phyloP scores from a whole-genome alignment of 2,888 invertebrate species.

The Rotaria macrura region DNA sequence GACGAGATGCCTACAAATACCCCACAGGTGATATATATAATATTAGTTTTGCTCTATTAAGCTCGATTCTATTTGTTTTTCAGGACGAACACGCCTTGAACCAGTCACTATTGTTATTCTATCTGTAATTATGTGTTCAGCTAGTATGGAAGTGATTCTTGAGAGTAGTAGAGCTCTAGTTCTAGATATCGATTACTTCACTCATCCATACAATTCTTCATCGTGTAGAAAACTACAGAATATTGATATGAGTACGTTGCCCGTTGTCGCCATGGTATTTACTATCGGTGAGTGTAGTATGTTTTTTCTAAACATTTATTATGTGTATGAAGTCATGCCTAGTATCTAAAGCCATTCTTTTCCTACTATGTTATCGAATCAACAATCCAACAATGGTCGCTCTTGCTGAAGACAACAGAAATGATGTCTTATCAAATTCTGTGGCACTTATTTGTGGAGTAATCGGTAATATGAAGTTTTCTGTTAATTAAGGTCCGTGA shows the following conservation, averaged over 20 bases:
- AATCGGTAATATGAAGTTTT: slow-evolving; percentile 38
- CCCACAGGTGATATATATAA: slow-evolving; percentile 47
- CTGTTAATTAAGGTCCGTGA: no score
- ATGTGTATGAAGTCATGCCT: slow-evolving; percentile 9
- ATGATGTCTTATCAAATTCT: slow-evolving; percentile 52
- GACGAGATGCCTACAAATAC: slow-evolving; percentile 49
- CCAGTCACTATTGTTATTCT: slow-evolving; percentile 51
- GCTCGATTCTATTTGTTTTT: neutral
- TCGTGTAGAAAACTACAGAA: slow-evolving; percentile 39
- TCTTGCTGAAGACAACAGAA: slow-evolving; percentile 52
- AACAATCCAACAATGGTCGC: slow-evolving; percentile 45
- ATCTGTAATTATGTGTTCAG: slow-evolving; percentile 51
- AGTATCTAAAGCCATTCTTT: slow-evolving; percentile 45
- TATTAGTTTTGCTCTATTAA: neutral
- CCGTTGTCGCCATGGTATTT: slow-evolving; percentile 40
- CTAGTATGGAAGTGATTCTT: slow-evolving; percentile 49
- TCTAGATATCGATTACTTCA: neutral
- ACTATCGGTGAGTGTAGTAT: slow-evolving; percentile 36
- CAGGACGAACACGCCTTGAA: slow-evolving; percentile 50
- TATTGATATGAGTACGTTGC: slow-evolving; percentile 36
- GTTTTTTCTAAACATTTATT: neutral
- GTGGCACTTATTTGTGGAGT: slow-evolving; percentile 51
- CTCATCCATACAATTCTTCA: neutral
- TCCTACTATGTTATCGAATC: slow-evolving; percentile 39
- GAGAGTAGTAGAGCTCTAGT: slow-evolving; percentile 41